Evolutionary conservation across 2,797 vertebrate genomes (phyloP), one percentile per base, ranked within the genome.

Genomic region (Pempheris klunzingeri): DNA sequence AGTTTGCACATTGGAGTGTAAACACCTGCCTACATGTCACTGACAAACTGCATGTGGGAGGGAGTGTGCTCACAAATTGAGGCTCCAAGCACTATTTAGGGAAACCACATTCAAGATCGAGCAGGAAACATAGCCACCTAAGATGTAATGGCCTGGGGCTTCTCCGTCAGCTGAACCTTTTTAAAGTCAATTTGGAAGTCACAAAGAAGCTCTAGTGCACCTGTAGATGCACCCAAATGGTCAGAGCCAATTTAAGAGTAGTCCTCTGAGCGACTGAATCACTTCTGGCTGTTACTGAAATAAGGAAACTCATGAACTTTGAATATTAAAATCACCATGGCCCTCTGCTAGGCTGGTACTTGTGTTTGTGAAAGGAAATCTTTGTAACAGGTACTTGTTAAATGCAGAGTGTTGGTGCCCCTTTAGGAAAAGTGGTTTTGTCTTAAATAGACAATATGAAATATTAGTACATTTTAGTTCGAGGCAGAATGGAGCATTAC

Each of bases 1-100:
- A 54, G 57, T 66, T 82, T 57, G 65, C 22, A 18, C 68, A 39
- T 65, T 71, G 36, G 65, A 71, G 38, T 57, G 41, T 28, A 62
- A 36, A 59, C 83, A 78, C 60, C 77, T 44, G 26, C 86, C 83
- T 67, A 76, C 79, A 36, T 34, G 8, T 59, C 77, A 43, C 66
- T 83, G 78, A 77, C 71, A 43, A 79, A n/a, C 73, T 64, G 77
- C 36, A 39, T 60, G 82, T 88, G 71, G 73, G 87, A 74, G 14
- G 71, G 50, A 80, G 60, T 39, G 78, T 73, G 69, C 62, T 88
- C 61, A 72, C 78, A 86, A 76, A 62, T 17, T 3, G 63, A 66
- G 62, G 20, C 67, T 78, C 77, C 34, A 26, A 77, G 39, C 13
- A 41, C 82, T 83, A 76, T 77, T 73, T 77, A 64, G 18, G 62